Conservation (phyloP, 2,797 vertebrate species). For the Coregonus suidteri region DNA sequence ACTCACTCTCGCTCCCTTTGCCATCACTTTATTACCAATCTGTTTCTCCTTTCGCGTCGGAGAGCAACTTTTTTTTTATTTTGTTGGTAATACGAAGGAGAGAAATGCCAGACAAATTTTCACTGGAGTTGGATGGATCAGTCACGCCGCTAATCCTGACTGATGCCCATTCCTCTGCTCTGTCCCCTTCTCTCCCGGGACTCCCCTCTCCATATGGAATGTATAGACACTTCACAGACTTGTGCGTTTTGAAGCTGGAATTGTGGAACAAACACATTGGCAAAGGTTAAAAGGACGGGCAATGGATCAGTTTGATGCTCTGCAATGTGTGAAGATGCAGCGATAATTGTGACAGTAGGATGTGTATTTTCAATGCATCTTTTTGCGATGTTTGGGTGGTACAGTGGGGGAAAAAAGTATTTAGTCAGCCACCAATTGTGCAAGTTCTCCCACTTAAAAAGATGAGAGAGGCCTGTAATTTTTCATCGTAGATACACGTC, state of each 20-base stretch:
- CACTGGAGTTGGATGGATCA: not conserved
- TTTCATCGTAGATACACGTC: too few relatives aligned
- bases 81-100: not conserved
- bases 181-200: conserved; percentile 3
- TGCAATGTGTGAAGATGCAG: too few relatives aligned
- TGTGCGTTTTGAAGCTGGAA: not conserved
- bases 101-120: not conserved
- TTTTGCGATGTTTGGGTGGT: not conserved
- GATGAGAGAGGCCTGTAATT: too few relatives aligned
- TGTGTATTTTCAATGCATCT: not conserved
- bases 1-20: not conserved
- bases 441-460: too few relatives aligned
- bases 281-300: not conserved
- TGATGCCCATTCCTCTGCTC: not conserved
- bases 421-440: too few relatives aligned
- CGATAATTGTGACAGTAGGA: not conserved
- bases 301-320: too few relatives aligned
- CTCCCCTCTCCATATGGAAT: not conserved
- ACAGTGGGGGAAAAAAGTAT: too few relatives aligned
- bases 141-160: not conserved
- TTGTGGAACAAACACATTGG: not conserved
- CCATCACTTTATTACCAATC: not conserved
- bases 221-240: not conserved
- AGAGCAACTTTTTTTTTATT: not conserved
- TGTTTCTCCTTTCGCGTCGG: not conserved